phyloP scores from a whole-genome alignment of 1,140 invertebrate genomes.

The Pachypeltis micranthus region DNA sequence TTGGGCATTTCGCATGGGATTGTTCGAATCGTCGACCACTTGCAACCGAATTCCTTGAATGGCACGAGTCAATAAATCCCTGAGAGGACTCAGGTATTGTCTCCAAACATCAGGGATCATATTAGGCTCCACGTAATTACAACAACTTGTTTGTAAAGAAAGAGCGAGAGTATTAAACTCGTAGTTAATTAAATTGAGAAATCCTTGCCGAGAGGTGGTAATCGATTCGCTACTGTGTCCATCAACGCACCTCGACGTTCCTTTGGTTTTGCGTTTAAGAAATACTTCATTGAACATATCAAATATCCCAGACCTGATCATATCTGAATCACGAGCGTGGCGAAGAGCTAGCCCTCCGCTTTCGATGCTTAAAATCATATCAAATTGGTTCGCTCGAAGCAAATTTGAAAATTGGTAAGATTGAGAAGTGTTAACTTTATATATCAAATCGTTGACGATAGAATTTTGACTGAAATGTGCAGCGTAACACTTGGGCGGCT shows the following conservation, averaged over 20 bases:
- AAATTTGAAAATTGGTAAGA: slow-evolving; percentile 18
- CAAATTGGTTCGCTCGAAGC: slow-evolving; percentile 35
- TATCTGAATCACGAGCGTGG: slow-evolving; percentile 13
- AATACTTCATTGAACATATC: slow-evolving; percentile 15
- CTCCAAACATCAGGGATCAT: slow-evolving; percentile 17
- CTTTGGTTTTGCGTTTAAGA: slow-evolving; percentile 13
- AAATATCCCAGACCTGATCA: slow-evolving; percentile 11
- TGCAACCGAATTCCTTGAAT: slow-evolving; percentile 46
- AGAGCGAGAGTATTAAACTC: neutral
- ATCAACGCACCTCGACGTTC: slow-evolving; percentile 6
- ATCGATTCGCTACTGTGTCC: neutral
- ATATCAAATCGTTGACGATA: slow-evolving; percentile 21
- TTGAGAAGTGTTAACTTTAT: slow-evolving; percentile 9
- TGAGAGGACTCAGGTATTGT: slow-evolving; percentile 16
- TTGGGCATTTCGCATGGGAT: slow-evolving; percentile 55
- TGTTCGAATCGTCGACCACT: slow-evolving; percentile 48
- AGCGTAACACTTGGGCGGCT: slow-evolving; percentile 19
- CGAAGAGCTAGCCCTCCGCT: slow-evolving; percentile 45
- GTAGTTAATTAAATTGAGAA: neutral
- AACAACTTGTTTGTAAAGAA: slow-evolving; percentile 20
- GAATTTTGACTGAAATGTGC: slow-evolving; percentile 13
- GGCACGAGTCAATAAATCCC: slow-evolving; percentile 4
- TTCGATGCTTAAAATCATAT: slow-evolving; percentile 49
- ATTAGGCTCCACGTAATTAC: slow-evolving; percentile 14
- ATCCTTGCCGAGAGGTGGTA: neutral